Evolutionary conservation across 2,113 vertebrate genomes (phyloP).

Genomic region (Rhabdomys dilectus): DNA sequence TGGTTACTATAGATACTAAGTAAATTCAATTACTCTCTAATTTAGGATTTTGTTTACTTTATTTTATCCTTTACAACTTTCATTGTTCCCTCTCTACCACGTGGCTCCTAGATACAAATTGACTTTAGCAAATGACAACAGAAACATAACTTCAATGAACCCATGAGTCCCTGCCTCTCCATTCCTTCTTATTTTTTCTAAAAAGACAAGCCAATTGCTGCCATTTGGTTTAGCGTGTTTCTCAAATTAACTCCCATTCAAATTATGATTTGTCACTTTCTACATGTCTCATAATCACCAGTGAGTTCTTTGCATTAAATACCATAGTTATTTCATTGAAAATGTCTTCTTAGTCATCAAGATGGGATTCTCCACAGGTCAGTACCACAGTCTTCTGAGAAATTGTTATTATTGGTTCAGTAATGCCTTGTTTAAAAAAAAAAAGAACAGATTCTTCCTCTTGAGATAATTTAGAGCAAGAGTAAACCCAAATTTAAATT

Average conservation of each 20-base stretch:
- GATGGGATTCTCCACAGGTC: not conserved
- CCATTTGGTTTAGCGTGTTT: not conserved
- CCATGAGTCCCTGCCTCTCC: not conserved
- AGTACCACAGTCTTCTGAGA: constrained; percentile 7
- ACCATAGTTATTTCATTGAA: not conserved
- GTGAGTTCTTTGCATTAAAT: not conserved
- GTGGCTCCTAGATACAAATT: not conserved
- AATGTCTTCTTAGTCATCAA: not conserved
- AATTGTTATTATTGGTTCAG: not conserved
- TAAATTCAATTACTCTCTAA: not conserved
- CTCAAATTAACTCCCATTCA: not conserved
- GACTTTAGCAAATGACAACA: not conserved
- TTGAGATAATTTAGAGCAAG: not conserved
- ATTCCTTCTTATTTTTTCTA: not conserved
- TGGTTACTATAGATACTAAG: not conserved
- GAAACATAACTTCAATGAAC: not conserved
- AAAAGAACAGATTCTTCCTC: not conserved
- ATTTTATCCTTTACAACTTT: not conserved
- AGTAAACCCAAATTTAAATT: not conserved
- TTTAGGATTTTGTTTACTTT: not conserved
- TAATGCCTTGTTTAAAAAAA: not conserved
- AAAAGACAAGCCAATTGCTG: not conserved
- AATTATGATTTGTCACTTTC: not conserved
- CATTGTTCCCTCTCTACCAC: not conserved
- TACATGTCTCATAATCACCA: not conserved